These are phyloP conservation scores for Caenorhabditis sp. DNA, from an alignment of 2,888 invertebrate species.

Conservation along the genomic window DNA sequence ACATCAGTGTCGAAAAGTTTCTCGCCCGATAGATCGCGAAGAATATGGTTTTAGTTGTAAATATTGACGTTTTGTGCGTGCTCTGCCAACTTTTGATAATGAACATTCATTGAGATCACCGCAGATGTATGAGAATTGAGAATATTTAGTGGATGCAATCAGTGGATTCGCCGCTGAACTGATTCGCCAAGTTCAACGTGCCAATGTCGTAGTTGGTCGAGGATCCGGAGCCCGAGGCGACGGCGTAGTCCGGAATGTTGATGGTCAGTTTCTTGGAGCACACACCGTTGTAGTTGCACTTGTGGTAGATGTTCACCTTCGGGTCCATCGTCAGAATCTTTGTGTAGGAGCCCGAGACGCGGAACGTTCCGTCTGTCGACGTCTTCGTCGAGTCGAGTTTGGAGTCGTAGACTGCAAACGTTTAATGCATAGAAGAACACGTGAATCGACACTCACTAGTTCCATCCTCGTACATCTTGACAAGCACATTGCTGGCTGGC, in stretches of 20 bases:
- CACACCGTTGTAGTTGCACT: constrained; percentile 50
- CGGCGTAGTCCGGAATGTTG: constrained; percentile 48
- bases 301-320: constrained; percentile 49
- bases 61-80: too few relatives aligned
- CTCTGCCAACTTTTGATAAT: background rate
- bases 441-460: constrained; percentile 31
- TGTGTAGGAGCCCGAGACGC: constrained; percentile 36
- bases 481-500: constrained; percentile 39
- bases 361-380: constrained; percentile 40
- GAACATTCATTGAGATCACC: constrained; percentile 31
- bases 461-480: constrained; percentile 59
- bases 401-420: constrained; percentile 40
- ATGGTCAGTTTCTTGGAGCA: constrained; percentile 58
- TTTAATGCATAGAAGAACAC: background rate
- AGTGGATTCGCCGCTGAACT: constrained; percentile 51
- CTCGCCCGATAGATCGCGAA: too few relatives aligned
- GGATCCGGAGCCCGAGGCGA: constrained; percentile 33
- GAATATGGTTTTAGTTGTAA: too few relatives aligned
- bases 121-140: background rate
- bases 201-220: constrained; percentile 52
- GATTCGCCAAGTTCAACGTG: constrained; percentile 57
- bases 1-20: constrained; percentile 26
- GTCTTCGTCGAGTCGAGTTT: constrained; percentile 33
- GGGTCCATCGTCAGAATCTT: constrained; percentile 41
- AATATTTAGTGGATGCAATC: constrained; percentile 54